Evolutionary conservation across 2,888 invertebrate species (phyloP), one percentile per base, ranked within the genome.

Genomic region (Acleris sparsana): DNA sequence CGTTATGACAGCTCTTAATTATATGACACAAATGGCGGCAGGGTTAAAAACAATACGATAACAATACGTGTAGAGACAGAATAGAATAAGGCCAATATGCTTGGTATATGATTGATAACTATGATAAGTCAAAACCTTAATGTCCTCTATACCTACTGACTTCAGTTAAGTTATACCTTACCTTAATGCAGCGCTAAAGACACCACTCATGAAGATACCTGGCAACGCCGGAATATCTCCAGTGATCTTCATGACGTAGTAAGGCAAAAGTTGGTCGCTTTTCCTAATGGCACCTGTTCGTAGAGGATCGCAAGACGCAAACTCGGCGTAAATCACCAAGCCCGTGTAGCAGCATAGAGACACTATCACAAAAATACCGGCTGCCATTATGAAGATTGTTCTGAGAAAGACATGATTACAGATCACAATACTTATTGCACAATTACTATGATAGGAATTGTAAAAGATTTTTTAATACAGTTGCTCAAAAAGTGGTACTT

Each of bases 121-220:
- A n/a, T n/a, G n/a, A n/a, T n/a, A n/a, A n/a, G n/a, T n/a, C n/a
- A n/a, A n/a, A n/a, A n/a, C n/a, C n/a, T n/a, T n/a, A n/a, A 13
- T 13, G 39, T 3, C 39, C 13, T 39, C 11, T 4, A 13, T 13
- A 39, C 39, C 1, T 33, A 4, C 39, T 13, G 39, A 11, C 5
- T 39, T 39, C 13, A 39, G 9, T 13, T 39, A 39, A 39, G 13
- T 39, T 39, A 39, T 13, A 33, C 11, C 39, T 13, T 89, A 95
- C 96, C 97, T 97, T 69, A 97, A 90, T 22, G 97, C 96, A 11
- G 97, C 97, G 84, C 97, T 97, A 80, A 97, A 97, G 0, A 97
- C 95, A 17, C 97, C 97, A 59, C 97, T 96, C 73, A 97, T 95
- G 79, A 97, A 97, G 52, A 97, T 93, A 0, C 97, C 97, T 0